Evolutionary conservation across 2,888 invertebrate species (phyloP).

Genomic region (Meliscaeva auricollis): DNA sequence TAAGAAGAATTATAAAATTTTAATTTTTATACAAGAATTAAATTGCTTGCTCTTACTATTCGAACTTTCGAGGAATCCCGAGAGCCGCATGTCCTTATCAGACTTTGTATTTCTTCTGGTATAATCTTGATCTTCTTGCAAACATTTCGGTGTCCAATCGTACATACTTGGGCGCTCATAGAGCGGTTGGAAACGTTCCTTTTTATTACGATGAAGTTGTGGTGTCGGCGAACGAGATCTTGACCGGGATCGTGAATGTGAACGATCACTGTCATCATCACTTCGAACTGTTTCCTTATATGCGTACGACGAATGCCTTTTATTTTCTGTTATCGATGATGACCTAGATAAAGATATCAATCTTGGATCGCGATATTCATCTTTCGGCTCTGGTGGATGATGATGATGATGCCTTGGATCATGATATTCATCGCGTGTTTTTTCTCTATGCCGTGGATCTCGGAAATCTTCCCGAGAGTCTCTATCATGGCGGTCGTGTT

Average conservation of each 20-base stretch:
- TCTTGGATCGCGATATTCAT: conserved; percentile 63
- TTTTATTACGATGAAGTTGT: conserved; percentile 37
- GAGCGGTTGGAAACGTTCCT: conserved; percentile 73
- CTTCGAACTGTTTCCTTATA: conserved; percentile 23
- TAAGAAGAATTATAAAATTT: neutral
- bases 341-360: conserved; percentile 19
- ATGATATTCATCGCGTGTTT: conserved; percentile 26
- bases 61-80: conserved; percentile 74
- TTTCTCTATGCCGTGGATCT: conserved; percentile 44
- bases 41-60: conserved; percentile 70
- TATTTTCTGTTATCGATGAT: conserved; percentile 1
- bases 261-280: conserved; percentile 62
- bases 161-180: conserved; percentile 82
- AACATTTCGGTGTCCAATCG: conserved; percentile 78
- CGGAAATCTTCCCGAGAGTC: conserved; percentile 39
- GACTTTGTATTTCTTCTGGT: conserved; percentile 75
- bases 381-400: conserved; percentile 18
- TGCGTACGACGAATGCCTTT: neutral
- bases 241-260: conserved; percentile 77
- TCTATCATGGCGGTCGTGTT: conserved; percentile 13
- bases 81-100: conserved; percentile 80
- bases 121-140: conserved; percentile 77
- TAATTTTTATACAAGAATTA: neutral
- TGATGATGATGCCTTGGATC: conserved; percentile 47
- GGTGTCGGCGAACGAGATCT: conserved; percentile 77